Evolutionary conservation across 2,797 vertebrate genomes (phyloP).

Genomic region (Gymnoscopelus microlampas): DNA sequence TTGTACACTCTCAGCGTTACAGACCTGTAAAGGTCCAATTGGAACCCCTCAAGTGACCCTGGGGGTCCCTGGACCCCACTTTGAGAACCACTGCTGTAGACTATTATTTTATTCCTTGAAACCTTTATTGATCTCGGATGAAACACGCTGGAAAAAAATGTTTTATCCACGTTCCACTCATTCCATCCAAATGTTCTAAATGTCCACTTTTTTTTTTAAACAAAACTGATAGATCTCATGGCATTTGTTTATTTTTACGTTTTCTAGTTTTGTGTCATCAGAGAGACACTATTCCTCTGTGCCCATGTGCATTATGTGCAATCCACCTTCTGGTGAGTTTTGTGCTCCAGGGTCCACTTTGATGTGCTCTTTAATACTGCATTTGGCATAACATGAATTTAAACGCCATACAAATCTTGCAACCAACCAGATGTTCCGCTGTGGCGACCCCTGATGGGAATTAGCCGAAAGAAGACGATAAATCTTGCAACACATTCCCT

Average conservation of each 20-base stretch:
- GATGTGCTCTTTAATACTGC: conserved; percentile 73
- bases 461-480: too few relatives aligned
- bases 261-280: conserved; percentile 21
- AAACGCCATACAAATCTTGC: conserved; percentile 22
- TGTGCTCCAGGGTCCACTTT: neutral
- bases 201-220: neutral
- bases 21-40: too few relatives aligned
- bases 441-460: too few relatives aligned
- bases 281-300: conserved; percentile 15
- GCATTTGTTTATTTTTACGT: too few relatives aligned
- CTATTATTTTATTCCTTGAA: conserved; percentile 39
- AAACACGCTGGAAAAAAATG: conserved; percentile 34
- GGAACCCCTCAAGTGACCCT: too few relatives aligned
- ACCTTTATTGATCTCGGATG: conserved; percentile 59
- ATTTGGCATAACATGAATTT: conserved; percentile 72
- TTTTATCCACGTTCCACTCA: conserved; percentile 20
- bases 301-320: neutral
- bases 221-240: too few relatives aligned
- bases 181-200: conserved; percentile 5
- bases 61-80: too few relatives aligned
- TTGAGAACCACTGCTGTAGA: neutral
- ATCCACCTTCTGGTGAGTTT: too few relatives aligned
- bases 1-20: too few relatives aligned
- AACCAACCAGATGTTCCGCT: too few relatives aligned
- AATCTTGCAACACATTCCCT: conserved; percentile 62